Conservation (phyloP, 1,140 invertebrate genomes). For the Eueides isabella region DNA sequence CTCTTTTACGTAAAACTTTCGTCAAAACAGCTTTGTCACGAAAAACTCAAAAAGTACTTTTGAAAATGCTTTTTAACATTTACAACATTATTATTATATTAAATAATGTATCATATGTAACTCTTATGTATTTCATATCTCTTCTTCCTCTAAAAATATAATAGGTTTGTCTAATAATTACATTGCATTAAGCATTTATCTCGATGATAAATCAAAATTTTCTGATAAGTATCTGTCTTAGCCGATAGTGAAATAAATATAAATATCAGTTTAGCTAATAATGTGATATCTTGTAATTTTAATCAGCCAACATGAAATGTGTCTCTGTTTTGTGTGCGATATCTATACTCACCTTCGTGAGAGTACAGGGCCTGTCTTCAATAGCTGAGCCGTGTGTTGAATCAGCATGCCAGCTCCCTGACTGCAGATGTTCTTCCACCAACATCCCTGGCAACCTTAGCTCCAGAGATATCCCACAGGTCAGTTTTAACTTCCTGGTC, state of each 20-base stretch:
- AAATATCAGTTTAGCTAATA: not conserved
- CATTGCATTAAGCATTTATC: too few relatives aligned
- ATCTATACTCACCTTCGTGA: not conserved
- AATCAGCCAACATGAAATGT: constrained; percentile 13
- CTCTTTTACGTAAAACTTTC: too few relatives aligned
- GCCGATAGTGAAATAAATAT: not conserved
- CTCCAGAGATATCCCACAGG: constrained; percentile 73
- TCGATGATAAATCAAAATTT: not conserved
- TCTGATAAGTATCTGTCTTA: not conserved
- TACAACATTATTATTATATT: too few relatives aligned
- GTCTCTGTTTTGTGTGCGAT: constrained; percentile 1
- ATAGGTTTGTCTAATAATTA: too few relatives aligned
- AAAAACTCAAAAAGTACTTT: too few relatives aligned
- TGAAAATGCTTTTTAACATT: too few relatives aligned
- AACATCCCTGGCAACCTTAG: constrained; percentile 71
- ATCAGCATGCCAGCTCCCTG: constrained; percentile 59
- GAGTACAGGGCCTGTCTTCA: constrained; percentile 24
- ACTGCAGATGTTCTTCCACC: constrained; percentile 79
- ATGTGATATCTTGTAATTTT: not conserved
- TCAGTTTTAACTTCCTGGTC: constrained; percentile 32
- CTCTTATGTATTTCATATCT: too few relatives aligned
- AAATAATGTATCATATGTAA: too few relatives aligned
- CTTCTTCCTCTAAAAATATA: too few relatives aligned
- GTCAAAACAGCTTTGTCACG: too few relatives aligned
- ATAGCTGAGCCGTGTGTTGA: constrained; percentile 52